A percentile compares a stretch with the other conserved stretches of the same genome.
Conservation (phyloP, 2,797 vertebrate species). For the Clarias laeviceps region DNA sequence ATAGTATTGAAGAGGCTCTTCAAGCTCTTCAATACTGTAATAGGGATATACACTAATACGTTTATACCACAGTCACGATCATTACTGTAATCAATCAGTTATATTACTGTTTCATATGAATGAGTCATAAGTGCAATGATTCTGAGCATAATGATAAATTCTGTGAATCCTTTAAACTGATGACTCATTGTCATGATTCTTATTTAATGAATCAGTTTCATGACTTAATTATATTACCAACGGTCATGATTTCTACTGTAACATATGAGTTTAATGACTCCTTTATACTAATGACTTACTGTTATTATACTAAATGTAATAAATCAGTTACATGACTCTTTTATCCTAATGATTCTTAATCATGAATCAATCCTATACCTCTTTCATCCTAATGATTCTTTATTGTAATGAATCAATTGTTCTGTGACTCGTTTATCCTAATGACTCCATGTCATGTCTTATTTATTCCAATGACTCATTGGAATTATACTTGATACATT, state of each 20-base stretch:
- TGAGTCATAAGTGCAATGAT: neutral
- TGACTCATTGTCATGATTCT: neutral
- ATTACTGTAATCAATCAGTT: neutral
- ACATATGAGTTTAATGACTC: neutral
- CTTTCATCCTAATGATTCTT: neutral
- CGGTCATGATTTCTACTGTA: neutral
- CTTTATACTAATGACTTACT: neutral
- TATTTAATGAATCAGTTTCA: neutral
- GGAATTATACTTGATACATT: neutral
- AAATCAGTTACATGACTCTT: too few species aligned
- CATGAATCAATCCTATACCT: too few species aligned
- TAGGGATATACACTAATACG: neutral
- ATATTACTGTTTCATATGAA: neutral
- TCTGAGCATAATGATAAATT: neutral
- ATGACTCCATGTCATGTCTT: neutral
- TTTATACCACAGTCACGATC: neutral
- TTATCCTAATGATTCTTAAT: too few species aligned
- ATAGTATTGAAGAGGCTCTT: too few species aligned
- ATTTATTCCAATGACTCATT: neutral
- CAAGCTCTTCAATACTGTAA: neutral
- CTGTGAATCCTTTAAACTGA: neutral
- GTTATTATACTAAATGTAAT: neutral
- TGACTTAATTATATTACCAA: neutral
- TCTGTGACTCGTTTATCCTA: neutral
- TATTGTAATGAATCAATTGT: neutral